Conservation (phyloP, 2,797 vertebrate genomes). For the Xyrichtys novacula region DNA sequence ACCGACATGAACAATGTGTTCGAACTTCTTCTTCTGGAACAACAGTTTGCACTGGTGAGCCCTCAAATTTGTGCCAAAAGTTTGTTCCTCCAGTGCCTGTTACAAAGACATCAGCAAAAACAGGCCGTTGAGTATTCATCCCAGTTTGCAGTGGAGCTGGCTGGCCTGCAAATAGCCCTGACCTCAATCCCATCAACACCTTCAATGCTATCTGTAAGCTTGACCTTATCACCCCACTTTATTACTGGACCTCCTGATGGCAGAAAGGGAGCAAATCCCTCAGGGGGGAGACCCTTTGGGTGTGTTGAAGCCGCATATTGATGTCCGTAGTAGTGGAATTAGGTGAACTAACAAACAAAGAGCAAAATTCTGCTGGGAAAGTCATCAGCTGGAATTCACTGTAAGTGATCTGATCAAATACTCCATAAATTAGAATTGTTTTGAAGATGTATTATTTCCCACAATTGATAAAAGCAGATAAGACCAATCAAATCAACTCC, state of each 20-base stretch:
- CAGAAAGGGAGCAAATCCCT: neutral
- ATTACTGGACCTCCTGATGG: neutral
- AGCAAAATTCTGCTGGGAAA: too few relatives aligned
- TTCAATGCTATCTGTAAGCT: neutral
- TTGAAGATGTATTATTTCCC: too few relatives aligned
- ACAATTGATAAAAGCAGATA: too few relatives aligned
- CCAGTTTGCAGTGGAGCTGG: neutral
- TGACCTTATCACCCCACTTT: neutral
- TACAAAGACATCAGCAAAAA: neutral
- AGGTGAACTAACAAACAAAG: too few relatives aligned
- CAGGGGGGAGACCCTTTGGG: too few relatives aligned
- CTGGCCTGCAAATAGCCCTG: neutral
- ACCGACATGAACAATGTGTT: constrained; percentile 29
- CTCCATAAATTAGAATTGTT: too few relatives aligned
- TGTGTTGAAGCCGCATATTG: too few relatives aligned
- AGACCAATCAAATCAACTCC: too few relatives aligned
- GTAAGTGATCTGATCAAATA: too few relatives aligned
- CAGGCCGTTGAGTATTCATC: neutral
- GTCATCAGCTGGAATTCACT: too few relatives aligned
- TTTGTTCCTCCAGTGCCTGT: neutral
- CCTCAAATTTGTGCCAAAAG: neutral
- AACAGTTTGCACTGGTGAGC: neutral
- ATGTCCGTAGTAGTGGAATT: too few relatives aligned
- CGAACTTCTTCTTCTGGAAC: neutral
- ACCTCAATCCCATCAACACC: neutral